Percentiles rank a stretch among this genome's conserved stretches.
Conservation (phyloP, 1,140 invertebrate genomes). For the Neodiprion virginianus region DNA sequence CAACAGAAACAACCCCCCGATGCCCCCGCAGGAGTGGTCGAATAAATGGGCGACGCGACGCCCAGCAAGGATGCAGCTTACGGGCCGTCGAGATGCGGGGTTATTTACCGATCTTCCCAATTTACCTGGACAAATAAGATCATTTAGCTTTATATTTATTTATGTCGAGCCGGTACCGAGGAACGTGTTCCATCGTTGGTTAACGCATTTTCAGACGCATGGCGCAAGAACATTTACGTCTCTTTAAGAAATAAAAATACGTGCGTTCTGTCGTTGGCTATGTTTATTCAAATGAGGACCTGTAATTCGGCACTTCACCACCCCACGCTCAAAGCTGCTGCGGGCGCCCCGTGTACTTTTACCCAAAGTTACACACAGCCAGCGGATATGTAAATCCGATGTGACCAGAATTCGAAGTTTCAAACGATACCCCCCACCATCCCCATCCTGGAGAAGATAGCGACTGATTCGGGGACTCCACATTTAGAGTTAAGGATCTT, state of each 20-base stretch:
- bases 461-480: background rate
- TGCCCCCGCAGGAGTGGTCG: background rate
- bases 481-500: background rate
- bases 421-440: background rate
- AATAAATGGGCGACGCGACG: background rate
- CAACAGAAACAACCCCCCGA: background rate
- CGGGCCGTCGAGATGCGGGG: background rate
- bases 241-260: constrained; percentile 17
- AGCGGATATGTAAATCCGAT: constrained; percentile 11
- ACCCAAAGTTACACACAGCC: background rate
- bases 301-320: constrained; percentile 44
- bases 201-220: constrained; percentile 1
- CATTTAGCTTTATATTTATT: constrained; percentile 13
- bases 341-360: constrained; percentile 6
- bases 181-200: background rate
- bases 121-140: constrained; percentile 16
- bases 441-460: background rate
- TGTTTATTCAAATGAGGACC: constrained; percentile 46
- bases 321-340: background rate
- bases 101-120: constrained; percentile 3
- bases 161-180: background rate
- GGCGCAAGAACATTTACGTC: constrained; percentile 14
- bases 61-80: background rate
- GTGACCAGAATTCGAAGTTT: constrained; percentile 6
- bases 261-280: constrained; percentile 27